A percentile compares a stretch with the other conserved stretches of the same genome.
These are phyloP conservation scores for Anoplolepis gracilipes DNA, from an alignment of 1,140 invertebrate species.

Conservation along the genomic window DNA sequence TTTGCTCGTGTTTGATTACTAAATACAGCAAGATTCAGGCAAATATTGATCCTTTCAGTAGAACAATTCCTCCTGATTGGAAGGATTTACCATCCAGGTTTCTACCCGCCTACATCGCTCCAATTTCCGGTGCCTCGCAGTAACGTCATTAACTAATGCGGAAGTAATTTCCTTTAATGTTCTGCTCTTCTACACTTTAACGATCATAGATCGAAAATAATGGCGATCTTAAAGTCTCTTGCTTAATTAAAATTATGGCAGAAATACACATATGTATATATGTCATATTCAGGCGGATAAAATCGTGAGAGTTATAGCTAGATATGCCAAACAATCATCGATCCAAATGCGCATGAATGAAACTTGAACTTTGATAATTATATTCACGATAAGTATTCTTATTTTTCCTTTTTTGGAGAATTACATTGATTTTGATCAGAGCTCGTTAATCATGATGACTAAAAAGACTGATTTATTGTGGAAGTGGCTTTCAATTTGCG, in stretches of 20 bases:
- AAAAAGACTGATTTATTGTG: constrained; percentile 4
- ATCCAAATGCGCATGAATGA: background rate
- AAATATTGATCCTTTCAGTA: constrained; percentile 33
- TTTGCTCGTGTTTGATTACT: constrained; percentile 10
- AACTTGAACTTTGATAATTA: background rate
- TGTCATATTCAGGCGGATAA: background rate
- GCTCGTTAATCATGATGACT: background rate
- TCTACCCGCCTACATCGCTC: constrained; percentile 22
- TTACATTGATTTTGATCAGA: background rate
- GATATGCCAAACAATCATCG: background rate
- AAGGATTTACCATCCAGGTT: constrained; percentile 27
- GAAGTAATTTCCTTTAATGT: constrained; percentile 53
- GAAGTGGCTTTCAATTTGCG: constrained; percentile 30
- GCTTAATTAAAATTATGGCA: background rate
- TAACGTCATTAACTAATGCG: constrained; percentile 57
- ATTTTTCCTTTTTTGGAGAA: background rate
- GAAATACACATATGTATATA: background rate
- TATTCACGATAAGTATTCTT: background rate
- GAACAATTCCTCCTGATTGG: constrained; percentile 38
- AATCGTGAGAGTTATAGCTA: background rate
- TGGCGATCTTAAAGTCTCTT: background rate
- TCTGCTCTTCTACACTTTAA: constrained; percentile 25
- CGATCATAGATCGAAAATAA: constrained; percentile 29
- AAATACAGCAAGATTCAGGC: background rate
- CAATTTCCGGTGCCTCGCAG: constrained; percentile 48